Evolutionary conservation across 2,888 invertebrate species (phyloP), one percentile per base, ranked within the genome.

Genomic region (Agrenia bidenticulata): DNA sequence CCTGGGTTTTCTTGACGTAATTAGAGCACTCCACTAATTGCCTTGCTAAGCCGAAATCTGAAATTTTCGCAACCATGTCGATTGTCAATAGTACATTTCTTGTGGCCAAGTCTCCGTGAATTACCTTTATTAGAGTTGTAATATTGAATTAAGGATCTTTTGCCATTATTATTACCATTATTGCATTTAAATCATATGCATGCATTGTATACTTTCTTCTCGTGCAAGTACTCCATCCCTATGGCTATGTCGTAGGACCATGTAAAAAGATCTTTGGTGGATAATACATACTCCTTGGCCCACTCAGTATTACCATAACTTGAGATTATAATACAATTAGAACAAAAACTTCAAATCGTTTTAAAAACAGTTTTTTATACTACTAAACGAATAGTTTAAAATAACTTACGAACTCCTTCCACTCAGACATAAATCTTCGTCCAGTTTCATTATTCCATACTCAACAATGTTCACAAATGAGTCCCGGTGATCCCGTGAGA

Each of bases 21-120:
- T 51, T 51, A 5, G 51, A 51, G 13, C 51, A 51, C 51, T 51
- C 51, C 9, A 51, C 51, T 23, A 51, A 24, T 23, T 51, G 51
- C 4, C 51, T 17, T 4, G 51, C 17, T n/a, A 55, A 19, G 9
- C 55, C 55, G 19, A 55, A 55, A 27, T 55, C 55, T 4, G 5
- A 2, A 7, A 55, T 55, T 27, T 55, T 55, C n/a, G 55, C 26
- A 27, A 32, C 19, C n/a, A 55, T 23, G 19, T 55, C 37, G 2
- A 11, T 15, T 9, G 17, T 32, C n/a, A 55, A 26, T 9, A 55
- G 27, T 2, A 55, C 17, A 19, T 55, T 55, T 32, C 55, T 26
- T 5, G 32, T 27, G 7, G 32, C 37, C 37, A 55, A 32, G 19
- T 55, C 55, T 27, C 27, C 55, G 27, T 55, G 55, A 27, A 55